A percentile compares a stretch with the other conserved stretches of the same genome.
Conservation (phyloP, 1,140 invertebrate genomes). For the Whitmania pigra region DNA sequence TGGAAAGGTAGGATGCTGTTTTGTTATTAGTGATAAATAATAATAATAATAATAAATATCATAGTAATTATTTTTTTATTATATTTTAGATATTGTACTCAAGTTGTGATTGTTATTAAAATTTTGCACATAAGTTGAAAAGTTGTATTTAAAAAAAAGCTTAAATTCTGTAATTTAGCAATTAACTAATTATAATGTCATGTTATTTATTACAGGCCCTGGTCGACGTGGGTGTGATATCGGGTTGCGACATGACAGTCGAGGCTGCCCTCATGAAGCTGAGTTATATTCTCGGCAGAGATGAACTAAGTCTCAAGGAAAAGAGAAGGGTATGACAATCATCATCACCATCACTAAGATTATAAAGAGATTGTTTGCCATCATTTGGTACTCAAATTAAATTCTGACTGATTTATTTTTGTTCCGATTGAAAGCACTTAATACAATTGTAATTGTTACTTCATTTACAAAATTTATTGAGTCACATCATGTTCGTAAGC, state of each 20-base stretch:
- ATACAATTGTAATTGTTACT: too few species aligned
- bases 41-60: not conserved
- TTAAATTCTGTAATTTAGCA: too few species aligned
- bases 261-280: conserved; percentile 86
- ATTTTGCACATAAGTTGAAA: too few species aligned
- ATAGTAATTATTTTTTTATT: too few species aligned
- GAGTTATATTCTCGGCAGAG: conserved; percentile 73
- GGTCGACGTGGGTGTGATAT: conserved; percentile 59
- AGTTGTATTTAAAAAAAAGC: too few species aligned
- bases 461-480: not conserved
- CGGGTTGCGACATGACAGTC: conserved; percentile 85
- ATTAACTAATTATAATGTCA: too few species aligned
- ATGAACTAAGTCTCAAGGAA: conserved; percentile 57
- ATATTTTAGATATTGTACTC: too few species aligned
- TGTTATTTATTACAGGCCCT: conserved; percentile 37
- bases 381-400: not conserved
- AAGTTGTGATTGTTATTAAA: too few species aligned
- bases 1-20: conserved; percentile 50
- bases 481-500: not conserved
- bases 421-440: too few species aligned
- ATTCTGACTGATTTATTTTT: too few species aligned
- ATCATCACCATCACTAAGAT: not conserved
- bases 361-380: not conserved
- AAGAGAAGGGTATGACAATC: conserved; percentile 45
- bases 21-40: conserved; percentile 14